phyloP scores from a whole-genome alignment of 2,888 invertebrate genomes.

The Limnephilus rhombicus region DNA sequence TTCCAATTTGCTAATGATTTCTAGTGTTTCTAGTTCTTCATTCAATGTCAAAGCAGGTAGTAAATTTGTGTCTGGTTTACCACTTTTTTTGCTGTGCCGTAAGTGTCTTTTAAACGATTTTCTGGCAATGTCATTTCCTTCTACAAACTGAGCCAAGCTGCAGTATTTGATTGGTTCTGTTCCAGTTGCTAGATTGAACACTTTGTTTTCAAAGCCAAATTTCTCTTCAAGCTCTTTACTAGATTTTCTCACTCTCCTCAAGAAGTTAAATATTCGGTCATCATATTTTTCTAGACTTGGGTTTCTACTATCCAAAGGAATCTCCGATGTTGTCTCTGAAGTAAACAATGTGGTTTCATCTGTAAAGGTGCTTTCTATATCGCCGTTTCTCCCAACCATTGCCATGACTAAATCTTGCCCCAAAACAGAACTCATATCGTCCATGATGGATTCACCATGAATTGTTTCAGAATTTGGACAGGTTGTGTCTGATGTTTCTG shows the following conservation, averaged over 20 bases:
- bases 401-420: conserved; percentile 83
- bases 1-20: conserved; percentile 57
- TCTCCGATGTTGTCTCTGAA: conserved; percentile 77
- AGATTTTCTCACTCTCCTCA: conserved; percentile 73
- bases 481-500: conserved; percentile 87
- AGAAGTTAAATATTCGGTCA: conserved; percentile 79
- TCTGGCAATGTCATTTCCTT: conserved; percentile 89
- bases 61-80: conserved; percentile 72
- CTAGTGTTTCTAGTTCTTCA: conserved; percentile 70
- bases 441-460: conserved; percentile 88
- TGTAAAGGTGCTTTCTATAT: conserved; percentile 82
- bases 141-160: conserved; percentile 89
- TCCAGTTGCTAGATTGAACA: conserved; percentile 78
- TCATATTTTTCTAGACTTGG: conserved; percentile 78
- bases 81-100: conserved; percentile 72
- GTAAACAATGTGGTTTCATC: conserved; percentile 85
- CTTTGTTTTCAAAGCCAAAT: conserved; percentile 86
- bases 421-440: conserved; percentile 87
- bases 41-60: conserved; percentile 70
- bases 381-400: conserved; percentile 80
- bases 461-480: conserved; percentile 83
- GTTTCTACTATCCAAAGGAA: conserved; percentile 77
- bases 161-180: conserved; percentile 84
- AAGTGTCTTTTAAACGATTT: conserved; percentile 83
- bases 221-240: conserved; percentile 77